Base-by-base conservation (phyloP, 2,888 invertebrate species). In the Idaea straminata region DNA sequence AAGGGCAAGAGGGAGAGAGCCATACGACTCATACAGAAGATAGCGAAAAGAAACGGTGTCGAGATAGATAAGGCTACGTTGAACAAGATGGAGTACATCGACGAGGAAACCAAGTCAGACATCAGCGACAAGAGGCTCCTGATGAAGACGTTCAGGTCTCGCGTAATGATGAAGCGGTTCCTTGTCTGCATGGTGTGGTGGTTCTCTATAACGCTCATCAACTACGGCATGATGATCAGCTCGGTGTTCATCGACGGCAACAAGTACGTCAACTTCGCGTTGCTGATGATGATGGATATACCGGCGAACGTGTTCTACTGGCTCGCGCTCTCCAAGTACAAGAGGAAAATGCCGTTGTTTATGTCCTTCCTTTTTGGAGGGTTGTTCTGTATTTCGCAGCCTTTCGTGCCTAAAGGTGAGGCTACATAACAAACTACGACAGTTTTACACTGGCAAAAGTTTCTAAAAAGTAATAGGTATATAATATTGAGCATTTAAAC, bases 201-300 rank as follows among this genome's bases (percentile, higher is more conserved):
- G 92, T 85, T 92, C 70, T 92, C 92, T 3, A 89, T 89, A 64
- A 92, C 91, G 16, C 76, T 92, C 47, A 91, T 92, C 68, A 92
- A 92, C 82, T 92, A 91, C 72, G 92, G 92, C 4, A 92, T 92
- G 92, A 91, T 92, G 91, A 88, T 92, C 77, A 87, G 91, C 75
- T 84, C 91, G 0, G 92, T 92, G 63, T 83, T 89, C 70, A 87
- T 92, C 65, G 90, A 84, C 13, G 92, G 92, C 5, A 89, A 92
- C 76, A 92, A 91, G 72, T 92, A 89, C 76, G 74, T 89, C 25
- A 92, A 92, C 78, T 92, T 92, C 65, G 86, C 92, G 4, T 72
- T 92, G 64, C 78, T 92, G 57, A 89, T 91, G 85, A 58, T 89
- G 72, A 91, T 91, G 90, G 92, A 92, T 61, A 84, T 92, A 3